These are phyloP conservation scores for Montipora capricornis DNA, from an alignment of 64 coral and sea anemone genomes.

Conservation along the genomic window DNA sequence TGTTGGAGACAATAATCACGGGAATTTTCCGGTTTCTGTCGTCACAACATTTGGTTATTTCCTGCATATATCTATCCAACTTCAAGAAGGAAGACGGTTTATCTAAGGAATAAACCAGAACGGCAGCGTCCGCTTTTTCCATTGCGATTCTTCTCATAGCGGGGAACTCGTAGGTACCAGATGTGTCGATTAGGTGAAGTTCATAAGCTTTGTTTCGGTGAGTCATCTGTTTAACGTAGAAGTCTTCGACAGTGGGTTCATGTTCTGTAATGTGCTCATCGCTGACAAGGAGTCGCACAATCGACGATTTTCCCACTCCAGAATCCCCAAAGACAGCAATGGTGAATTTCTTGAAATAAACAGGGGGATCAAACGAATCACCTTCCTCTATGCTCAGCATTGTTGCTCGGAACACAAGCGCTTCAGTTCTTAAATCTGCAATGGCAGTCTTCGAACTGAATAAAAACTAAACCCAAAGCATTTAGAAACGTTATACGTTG, in stretches of 20 bases:
- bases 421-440: not conserved
- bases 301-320: slow-evolving; percentile 82
- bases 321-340: slow-evolving; percentile 90
- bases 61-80: slow-evolving; percentile 71
- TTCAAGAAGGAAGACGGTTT: slow-evolving; percentile 70
- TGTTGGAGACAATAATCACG: slow-evolving; percentile 79
- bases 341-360: slow-evolving; percentile 67
- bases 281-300: slow-evolving; percentile 78
- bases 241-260: slow-evolving; percentile 87
- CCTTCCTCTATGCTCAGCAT: not conserved
- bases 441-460: not conserved
- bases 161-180: slow-evolving; percentile 94
- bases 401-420: not conserved
- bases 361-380: not conserved
- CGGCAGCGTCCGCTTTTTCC: slow-evolving; percentile 82
- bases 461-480: no score
- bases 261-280: slow-evolving; percentile 54
- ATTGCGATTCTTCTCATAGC: slow-evolving; percentile 92
- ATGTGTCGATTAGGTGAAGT: slow-evolving; percentile 85
- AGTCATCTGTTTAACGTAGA: slow-evolving; percentile 77
- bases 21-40: slow-evolving; percentile 57
- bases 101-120: slow-evolving; percentile 82
- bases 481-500: not conserved
- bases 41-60: slow-evolving; percentile 64
- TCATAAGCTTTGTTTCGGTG: slow-evolving; percentile 66